Evolutionary conservation across 1,140 invertebrate species (phyloP), one percentile per base, ranked within the genome.

Genomic region (Zaprionus africanus): DNA sequence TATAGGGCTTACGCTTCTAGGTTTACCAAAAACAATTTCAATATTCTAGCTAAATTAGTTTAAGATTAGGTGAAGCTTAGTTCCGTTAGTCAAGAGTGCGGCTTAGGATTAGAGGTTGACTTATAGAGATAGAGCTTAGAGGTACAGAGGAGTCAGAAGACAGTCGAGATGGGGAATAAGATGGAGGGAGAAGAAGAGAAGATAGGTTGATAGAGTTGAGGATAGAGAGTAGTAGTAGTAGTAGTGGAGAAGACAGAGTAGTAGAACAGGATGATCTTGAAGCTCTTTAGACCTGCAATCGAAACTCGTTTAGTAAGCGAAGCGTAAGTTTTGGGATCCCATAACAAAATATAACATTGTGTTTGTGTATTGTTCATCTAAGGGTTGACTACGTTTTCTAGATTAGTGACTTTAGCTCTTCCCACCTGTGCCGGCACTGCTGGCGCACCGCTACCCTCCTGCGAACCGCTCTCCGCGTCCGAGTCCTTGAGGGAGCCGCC

Each of bases 401-500:
- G 46, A 68, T 53, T 73, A 63, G 58, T 38, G 28, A 28, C 28
- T 24, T 13, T 51, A n/a, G 38, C 53, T 59, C 68, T 82, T 92
- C 91, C 88, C 85, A 92, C 91, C 91, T 92, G 91, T 90, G 76
- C 77, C 41, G 91, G 82, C 22, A 68, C 84, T 60, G 84, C 83
- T 41, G 73, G 69, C n/a, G 53, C 82, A 15, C 78, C 81, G 58
- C 76, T 76, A 31, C 78, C 91, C 59, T 92, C 91, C 58, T 82
- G 79, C 22, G 90, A 91, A 17, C 81, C 88, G 19, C 82, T 91
- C 67, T 93, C 92, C 17, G 85, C 92, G 61, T 93, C 91, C 26
- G 91, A 92, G 24, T 93, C 92, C 78, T 92, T 92, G 1, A 93
- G 60, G 1, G 92, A 93, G 11, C 90, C 85, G 1, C 85, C 85